Conservation (phyloP, 2,888 invertebrate genomes). For the Polymixis lichenea region DNA sequence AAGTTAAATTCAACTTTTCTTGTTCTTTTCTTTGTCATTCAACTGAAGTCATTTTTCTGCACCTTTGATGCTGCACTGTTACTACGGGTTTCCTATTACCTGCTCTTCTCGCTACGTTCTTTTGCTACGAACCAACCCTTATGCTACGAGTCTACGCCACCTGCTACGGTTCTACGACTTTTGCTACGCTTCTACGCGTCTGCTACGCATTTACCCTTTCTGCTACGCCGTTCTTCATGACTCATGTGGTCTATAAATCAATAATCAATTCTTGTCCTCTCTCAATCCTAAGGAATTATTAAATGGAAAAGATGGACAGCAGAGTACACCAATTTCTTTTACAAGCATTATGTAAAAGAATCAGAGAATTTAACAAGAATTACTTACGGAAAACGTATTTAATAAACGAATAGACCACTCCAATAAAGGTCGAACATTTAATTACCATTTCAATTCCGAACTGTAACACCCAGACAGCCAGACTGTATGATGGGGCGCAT, state of each 20-base stretch:
- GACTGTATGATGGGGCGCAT: slow-evolving; percentile 33
- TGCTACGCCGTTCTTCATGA: neutral
- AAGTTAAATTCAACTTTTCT: slow-evolving; percentile 11
- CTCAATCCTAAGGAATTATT: neutral
- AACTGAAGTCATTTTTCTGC: neutral
- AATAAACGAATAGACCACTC: neutral
- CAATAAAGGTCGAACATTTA: slow-evolving; percentile 19
- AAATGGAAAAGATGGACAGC: neutral
- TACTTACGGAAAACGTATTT: neutral
- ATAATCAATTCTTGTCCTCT: neutral
- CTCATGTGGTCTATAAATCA: neutral
- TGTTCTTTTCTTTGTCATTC: slow-evolving; percentile 14
- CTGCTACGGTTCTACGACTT: slow-evolving; percentile 18
- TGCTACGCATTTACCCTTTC: neutral
- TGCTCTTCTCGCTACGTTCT: no score
- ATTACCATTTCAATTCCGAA: slow-evolving; percentile 46
- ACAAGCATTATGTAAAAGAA: neutral
- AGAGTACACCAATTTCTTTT: neutral
- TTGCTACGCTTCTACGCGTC: slow-evolving; percentile 15
- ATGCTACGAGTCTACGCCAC: slow-evolving; percentile 2
- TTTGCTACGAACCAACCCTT: neutral
- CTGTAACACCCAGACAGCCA: slow-evolving; percentile 39
- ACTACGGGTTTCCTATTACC: neutral
- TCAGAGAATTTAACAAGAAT: neutral
- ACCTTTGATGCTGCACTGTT: neutral